Base-by-base conservation (phyloP, 1,140 invertebrate species). In the Drosophila triauraria region DNA sequence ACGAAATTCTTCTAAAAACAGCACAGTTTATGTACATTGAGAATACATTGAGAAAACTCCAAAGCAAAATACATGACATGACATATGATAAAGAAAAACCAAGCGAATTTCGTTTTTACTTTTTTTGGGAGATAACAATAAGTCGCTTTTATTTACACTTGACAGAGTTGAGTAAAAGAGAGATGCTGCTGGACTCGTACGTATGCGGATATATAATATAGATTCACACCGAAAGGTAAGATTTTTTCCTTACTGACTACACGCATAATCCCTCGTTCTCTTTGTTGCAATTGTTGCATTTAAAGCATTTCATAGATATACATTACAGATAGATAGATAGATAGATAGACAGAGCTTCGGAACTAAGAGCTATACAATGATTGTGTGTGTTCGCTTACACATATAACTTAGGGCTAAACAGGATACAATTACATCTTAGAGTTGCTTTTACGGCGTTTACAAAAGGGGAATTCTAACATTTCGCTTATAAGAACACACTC, bases 251-350 rank as follows among this genome's bases (percentile, higher is more conserved):
- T 72, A 50, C 12, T 43, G 48, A 46, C 54, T 44, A 38, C 38
- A 77, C 43, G 42, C 61, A 38, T 38, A 77, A 20, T 20, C 20
- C 20, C 20, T 54, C 43, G 27, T 54, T 54, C 57, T 30, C 10
- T 51, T 32, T 7, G 30, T 78, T 88, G 84, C 84, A 87, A 87
- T 87, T 80, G 54, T 87, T 87, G 85, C 85, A 88, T 43, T 88
- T 88, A 88, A 90, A 88, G 84, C 84, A 67, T 88, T 88, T 60
- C 43, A 64, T 59, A 88, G 70, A 78, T 82, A 56, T 56, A 78
- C 57, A 62, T 59, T 65, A 57, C 40, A 65, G 42, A 20, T 20
- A 20, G 20, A 59, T 67, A 59, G 53, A 57, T 17, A 74, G 51
- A 47, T 23, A 67, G 42, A 59, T 67, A 64, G 58, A 61, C 35